Percentiles rank a stretch among this genome's conserved stretches.
Conservation (phyloP, 2,888 invertebrate genomes). For the Drosophila meridiana region DNA sequence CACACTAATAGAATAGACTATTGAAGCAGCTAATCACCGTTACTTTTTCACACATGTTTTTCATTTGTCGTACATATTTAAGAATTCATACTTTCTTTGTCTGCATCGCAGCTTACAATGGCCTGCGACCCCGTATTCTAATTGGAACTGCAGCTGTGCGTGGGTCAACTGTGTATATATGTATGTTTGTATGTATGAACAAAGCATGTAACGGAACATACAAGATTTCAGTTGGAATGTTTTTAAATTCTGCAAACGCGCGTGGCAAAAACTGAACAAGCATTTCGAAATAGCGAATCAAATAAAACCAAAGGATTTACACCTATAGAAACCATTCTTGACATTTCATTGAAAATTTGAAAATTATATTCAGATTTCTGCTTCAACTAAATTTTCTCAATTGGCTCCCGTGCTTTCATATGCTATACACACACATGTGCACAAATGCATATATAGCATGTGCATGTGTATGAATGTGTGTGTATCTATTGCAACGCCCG, state of each 20-base stretch:
- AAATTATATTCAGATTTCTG: neutral
- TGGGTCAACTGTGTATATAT: slow-evolving; percentile 42
- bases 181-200: slow-evolving; percentile 4
- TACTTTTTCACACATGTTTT: slow-evolving; percentile 5
- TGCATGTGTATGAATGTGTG: slow-evolving; percentile 32
- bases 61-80: slow-evolving; percentile 3
- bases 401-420: neutral
- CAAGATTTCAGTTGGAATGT: neutral
- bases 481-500: slow-evolving; percentile 56
- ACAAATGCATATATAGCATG: slow-evolving; percentile 19
- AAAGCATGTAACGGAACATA: slow-evolving; percentile 6
- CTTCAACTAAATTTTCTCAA: neutral
- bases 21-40: slow-evolving; percentile 1
- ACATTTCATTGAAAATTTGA: neutral
- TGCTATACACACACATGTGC: neutral
- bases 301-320: neutral
- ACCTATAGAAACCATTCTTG: neutral
- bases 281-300: neutral
- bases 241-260: neutral
- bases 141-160: slow-evolving; percentile 43
- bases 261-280: neutral
- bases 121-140: slow-evolving; percentile 52
- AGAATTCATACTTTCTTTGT: neutral
- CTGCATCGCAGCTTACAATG: slow-evolving; percentile 51
- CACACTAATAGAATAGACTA: neutral